These are phyloP conservation scores for Phyllopteryx taeniolatus DNA, from an alignment of 2,113 vertebrate genomes.

Conservation along the genomic window DNA sequence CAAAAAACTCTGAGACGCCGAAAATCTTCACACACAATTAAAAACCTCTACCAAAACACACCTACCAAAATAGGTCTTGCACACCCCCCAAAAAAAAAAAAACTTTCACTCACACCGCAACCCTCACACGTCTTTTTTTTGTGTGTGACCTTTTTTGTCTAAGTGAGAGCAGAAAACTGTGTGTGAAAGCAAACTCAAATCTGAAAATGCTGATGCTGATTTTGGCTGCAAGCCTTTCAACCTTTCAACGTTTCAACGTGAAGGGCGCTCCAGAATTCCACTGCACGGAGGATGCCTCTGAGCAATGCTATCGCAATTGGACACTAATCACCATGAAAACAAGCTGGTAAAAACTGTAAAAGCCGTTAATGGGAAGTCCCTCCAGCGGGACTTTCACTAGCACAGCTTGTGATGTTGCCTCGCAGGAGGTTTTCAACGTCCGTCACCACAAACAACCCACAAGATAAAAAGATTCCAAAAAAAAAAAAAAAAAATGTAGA, in stretches of 20 bases:
- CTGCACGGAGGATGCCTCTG: background rate
- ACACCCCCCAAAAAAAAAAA: too few species aligned
- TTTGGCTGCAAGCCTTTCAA: background rate
- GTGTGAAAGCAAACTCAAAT: background rate
- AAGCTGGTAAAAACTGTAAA: background rate
- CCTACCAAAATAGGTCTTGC: too few species aligned
- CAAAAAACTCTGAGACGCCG: too few species aligned
- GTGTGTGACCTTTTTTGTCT: too few species aligned
- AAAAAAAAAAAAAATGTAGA: background rate
- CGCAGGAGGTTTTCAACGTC: conserved; percentile 26
- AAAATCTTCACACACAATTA: too few species aligned
- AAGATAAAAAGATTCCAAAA: conserved; percentile 19
- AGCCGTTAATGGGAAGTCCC: conserved; percentile 6
- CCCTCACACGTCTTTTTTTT: too few species aligned
- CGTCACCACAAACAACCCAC: conserved; percentile 26
- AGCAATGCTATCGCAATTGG: background rate
- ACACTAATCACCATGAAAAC: conserved; percentile 6
- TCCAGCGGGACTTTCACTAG: conserved; percentile 23
- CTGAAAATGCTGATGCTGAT: background rate
- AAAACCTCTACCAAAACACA: too few species aligned
- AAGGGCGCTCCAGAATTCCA: background rate
- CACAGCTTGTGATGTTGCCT: conserved; percentile 21
- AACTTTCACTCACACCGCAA: too few species aligned
- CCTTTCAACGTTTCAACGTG: too few species aligned
- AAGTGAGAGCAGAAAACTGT: background rate